These are phyloP conservation scores for Sebastes iracundus DNA, from an alignment of 2,797 vertebrate genomes.

Conservation along the genomic window DNA sequence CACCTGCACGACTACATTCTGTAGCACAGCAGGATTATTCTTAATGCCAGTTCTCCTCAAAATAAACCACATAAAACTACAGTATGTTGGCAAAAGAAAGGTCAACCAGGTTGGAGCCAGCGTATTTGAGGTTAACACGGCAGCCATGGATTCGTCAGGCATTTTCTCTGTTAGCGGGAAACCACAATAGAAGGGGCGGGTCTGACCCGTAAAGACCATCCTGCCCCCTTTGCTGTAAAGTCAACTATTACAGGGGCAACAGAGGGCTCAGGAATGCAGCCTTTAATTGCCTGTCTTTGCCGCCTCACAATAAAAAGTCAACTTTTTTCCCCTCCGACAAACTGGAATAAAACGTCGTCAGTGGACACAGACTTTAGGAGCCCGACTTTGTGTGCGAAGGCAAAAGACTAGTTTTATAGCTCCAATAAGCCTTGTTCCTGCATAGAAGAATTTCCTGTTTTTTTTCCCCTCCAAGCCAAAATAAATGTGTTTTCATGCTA, in stretches of 20 bases:
- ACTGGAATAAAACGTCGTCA: conserved; percentile 58
- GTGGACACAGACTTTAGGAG: conserved; percentile 41
- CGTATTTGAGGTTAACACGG: conserved; percentile 16
- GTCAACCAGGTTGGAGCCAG: background rate
- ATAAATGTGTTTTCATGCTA: conserved; percentile 46
- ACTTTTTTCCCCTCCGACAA: conserved; percentile 61
- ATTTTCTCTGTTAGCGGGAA: conserved; percentile 25
- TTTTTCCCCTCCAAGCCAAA: background rate
- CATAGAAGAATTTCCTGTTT: conserved; percentile 30
- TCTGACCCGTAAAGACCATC: conserved; percentile 46
- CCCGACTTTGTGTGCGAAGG: conserved; percentile 27
- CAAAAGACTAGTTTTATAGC: conserved; percentile 48
- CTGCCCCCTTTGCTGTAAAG: conserved; percentile 67
- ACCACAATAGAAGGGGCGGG: conserved; percentile 49
- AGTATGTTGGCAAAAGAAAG: conserved; percentile 3
- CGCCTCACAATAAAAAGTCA: conserved; percentile 77
- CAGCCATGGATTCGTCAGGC: conserved; percentile 26
- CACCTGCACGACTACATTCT: background rate
- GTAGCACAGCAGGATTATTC: background rate
- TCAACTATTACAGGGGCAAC: conserved; percentile 77
- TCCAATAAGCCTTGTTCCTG: conserved; percentile 35
- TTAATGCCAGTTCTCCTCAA: background rate
- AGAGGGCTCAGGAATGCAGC: conserved; percentile 77
- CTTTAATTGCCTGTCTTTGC: conserved; percentile 77
- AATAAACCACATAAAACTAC: background rate